phyloP scores from a whole-genome alignment of 2,797 vertebrate genomes.

The Lycodopsis pacificus region DNA sequence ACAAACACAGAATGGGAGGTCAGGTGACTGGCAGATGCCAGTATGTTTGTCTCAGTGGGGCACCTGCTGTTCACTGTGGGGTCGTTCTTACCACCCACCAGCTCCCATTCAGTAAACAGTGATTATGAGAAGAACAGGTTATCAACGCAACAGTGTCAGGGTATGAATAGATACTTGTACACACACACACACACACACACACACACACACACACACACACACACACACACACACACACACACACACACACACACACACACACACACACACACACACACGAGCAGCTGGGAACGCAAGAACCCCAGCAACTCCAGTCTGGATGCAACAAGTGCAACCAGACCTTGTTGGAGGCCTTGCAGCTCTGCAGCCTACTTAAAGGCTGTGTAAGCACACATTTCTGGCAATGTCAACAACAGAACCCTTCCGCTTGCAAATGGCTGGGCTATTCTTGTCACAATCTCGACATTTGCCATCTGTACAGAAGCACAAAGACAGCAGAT shows the following conservation, averaged over 20 bases:
- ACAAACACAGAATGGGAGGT: slow-evolving; percentile 25
- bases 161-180: slow-evolving; percentile 3
- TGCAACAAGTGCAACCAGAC: slow-evolving; percentile 42
- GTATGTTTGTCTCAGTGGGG: background rate
- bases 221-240: background rate
- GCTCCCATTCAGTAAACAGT: slow-evolving; percentile 47
- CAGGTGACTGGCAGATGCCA: slow-evolving; percentile 26
- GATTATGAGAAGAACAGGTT: slow-evolving; percentile 51
- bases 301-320: slow-evolving; percentile 31
- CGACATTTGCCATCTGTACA: slow-evolving; percentile 40
- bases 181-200: background rate
- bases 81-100: slow-evolving; percentile 66
- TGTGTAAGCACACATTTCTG: slow-evolving; percentile 63
- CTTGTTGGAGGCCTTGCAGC: slow-evolving; percentile 45
- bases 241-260: background rate
- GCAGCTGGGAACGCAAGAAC: slow-evolving; percentile 69
- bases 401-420: slow-evolving; percentile 56
- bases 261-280: slow-evolving; percentile 24
- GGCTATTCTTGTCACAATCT: slow-evolving; percentile 57
- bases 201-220: too few species aligned
- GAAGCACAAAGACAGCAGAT: slow-evolving; percentile 41
- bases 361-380: slow-evolving; percentile 58
- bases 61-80: slow-evolving; percentile 69
- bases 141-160: slow-evolving; percentile 40
- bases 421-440: slow-evolving; percentile 52